Base-by-base conservation (phyloP, 1,140 invertebrate genomes). In the Anoplolepis gracilipes region DNA sequence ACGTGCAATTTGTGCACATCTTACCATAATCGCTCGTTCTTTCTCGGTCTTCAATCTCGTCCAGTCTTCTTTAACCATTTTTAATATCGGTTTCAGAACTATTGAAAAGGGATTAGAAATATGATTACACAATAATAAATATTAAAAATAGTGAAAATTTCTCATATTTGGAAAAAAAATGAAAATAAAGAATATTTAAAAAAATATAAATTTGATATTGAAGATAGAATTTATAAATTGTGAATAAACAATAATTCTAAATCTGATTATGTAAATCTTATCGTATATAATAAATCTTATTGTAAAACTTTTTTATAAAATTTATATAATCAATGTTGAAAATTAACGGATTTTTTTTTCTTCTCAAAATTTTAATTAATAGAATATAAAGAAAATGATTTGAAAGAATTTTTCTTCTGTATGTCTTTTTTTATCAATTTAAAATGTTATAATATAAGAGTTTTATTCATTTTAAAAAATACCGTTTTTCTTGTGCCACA, bases 61-160 rank as follows among this genome's bases (percentile, higher is more conserved):
- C 78, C 78, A 86, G 49, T 86, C 85, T 2, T 72, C 25, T 13
- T 69, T 62, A 5, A 86, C 25, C 77, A 86, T 82, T 30, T 73
- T 46, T 28, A 86, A 11, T 3, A 86, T 0, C 5, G 42, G 33
- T 36, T 42, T 10, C 4, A 82, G 42, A 81, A 42, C 53, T 85
- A 69, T n/a, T 25, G 16, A 6, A 19, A 53, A 53, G 33, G 0
- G 46, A 69, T 16, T 46, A 28, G 22, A 53, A 46, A 33, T 8
- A 46, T 30, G 19, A n/a, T 53, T 28, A n/a, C 19, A 53, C 0
- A 72, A n/a, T n/a, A n/a, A 69, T 11, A 1, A 49, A 69, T 49
- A 42, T 46, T 13, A 3, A 46, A 28, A 70, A 4, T 70, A 0
- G 49, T 30, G 28, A 53, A 11, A 33, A 33, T 72, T 53, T 11